Conservation (phyloP, 2,888 invertebrate genomes). For the Eulithis testata region DNA sequence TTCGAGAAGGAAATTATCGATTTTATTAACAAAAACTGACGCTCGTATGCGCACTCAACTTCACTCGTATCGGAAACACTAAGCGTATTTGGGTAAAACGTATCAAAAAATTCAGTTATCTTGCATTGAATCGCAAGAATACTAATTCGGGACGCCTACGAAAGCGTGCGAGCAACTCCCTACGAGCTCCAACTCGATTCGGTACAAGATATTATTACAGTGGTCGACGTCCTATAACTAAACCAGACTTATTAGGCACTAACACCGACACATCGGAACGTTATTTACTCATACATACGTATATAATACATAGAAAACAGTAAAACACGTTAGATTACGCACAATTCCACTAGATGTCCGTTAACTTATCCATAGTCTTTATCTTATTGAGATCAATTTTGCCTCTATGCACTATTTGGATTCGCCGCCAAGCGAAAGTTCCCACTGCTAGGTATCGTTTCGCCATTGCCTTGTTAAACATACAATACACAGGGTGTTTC, state of each 20-base stretch:
- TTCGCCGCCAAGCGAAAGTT: slow-evolving; percentile 55
- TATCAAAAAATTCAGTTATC: slow-evolving; percentile 60
- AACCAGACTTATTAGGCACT: slow-evolving; percentile 80
- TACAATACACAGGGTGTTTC: not conserved
- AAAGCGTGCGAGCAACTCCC: slow-evolving; percentile 54
- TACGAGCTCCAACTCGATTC: slow-evolving; percentile 69
- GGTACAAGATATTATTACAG: slow-evolving; percentile 65
- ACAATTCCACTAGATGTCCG: slow-evolving; percentile 82
- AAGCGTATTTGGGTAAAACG: slow-evolving; percentile 41
- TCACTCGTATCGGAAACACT: slow-evolving; percentile 32
- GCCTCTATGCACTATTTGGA: slow-evolving; percentile 72
- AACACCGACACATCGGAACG: slow-evolving; percentile 72
- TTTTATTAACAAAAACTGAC: slow-evolving; percentile 37
- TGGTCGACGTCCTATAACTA: slow-evolving; percentile 70
- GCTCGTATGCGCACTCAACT: slow-evolving; percentile 31
- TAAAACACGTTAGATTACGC: slow-evolving; percentile 73
- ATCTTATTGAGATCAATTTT: slow-evolving; percentile 82
- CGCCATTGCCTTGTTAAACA: slow-evolving; percentile 40
- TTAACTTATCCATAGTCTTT: slow-evolving; percentile 73
- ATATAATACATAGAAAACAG: slow-evolving; percentile 80
- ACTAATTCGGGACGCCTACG: slow-evolving; percentile 53
- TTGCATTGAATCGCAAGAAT: slow-evolving; percentile 59
- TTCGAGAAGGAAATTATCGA: slow-evolving; percentile 68
- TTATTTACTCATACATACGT: slow-evolving; percentile 54
- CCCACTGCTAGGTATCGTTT: slow-evolving; percentile 39